Evolutionary conservation across 1,140 invertebrate genomes (phyloP).

Genomic region (Octopus bimaculoides): DNA sequence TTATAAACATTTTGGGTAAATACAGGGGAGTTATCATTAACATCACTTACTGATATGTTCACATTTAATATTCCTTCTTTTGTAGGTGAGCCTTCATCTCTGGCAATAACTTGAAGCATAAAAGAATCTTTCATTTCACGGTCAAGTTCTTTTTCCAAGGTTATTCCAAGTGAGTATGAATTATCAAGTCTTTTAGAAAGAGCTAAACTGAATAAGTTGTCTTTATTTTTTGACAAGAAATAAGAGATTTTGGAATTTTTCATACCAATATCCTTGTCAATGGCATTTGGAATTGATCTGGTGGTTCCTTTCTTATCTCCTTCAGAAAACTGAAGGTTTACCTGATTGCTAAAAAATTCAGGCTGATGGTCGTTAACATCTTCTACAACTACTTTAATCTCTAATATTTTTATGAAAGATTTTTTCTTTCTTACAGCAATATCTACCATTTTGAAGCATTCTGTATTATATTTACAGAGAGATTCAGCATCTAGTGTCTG

Average conservation of each 20-base stretch:
- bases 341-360: not conserved
- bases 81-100: slow-evolving; percentile 71
- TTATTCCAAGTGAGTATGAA: not conserved
- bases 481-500: slow-evolving; percentile 20
- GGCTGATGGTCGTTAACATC: not conserved
- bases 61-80: slow-evolving; percentile 68
- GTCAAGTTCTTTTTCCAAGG: slow-evolving; percentile 71
- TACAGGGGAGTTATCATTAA: slow-evolving; percentile 88
- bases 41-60: slow-evolving; percentile 87
- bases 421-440: not conserved
- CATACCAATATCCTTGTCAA: not conserved
- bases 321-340: not conserved
- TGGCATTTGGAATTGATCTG: not conserved
- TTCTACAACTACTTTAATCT: not conserved
- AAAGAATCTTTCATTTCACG: slow-evolving; percentile 76
- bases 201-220: not conserved
- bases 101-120: slow-evolving; percentile 76
- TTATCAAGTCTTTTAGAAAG: not conserved
- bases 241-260: not conserved
- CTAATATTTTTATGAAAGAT: not conserved
- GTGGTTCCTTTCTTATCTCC: not conserved
- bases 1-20: slow-evolving; percentile 72
- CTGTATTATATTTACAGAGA: not conserved
- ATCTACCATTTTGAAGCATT: not conserved
- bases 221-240: not conserved